Percentiles rank a stretch among this genome's conserved stretches.
Evolutionary conservation across 1,140 invertebrate genomes (phyloP).

Genomic region (Polypedilum vanderplanki): DNA sequence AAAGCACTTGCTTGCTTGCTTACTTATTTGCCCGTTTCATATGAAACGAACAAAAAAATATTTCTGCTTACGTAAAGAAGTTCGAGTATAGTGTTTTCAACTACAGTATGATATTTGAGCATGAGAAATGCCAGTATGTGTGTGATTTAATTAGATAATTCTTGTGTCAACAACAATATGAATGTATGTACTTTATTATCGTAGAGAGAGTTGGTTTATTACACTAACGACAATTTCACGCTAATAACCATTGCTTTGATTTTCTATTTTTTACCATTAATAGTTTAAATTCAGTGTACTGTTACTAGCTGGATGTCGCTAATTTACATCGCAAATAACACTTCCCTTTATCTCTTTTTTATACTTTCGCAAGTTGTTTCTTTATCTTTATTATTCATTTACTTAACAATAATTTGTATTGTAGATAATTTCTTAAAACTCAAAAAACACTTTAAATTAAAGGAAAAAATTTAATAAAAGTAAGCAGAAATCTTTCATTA

Average conservation of each 20-base stretch:
- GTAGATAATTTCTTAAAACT: no score
- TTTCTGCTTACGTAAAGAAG: slow-evolving; percentile 9
- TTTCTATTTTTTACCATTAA: no score
- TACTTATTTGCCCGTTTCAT: slow-evolving; percentile 3
- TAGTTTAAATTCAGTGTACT: no score
- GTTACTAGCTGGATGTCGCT: no score
- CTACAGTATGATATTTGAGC: background rate
- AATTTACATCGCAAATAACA: no score
- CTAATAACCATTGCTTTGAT: no score
- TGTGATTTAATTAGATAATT: slow-evolving; percentile 24
- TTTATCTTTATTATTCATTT: no score
- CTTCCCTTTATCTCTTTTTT: no score
- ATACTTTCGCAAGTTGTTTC: no score
- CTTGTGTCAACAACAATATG: slow-evolving; percentile 11
- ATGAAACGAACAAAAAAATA: background rate
- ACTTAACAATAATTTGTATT: no score
- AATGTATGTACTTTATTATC: background rate
- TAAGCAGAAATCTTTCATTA: background rate
- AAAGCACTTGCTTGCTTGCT: background rate
- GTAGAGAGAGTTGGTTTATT: background rate
- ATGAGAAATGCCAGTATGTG: background rate
- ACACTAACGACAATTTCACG: no score
- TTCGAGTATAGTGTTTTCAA: background rate
- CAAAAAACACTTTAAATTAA: background rate
- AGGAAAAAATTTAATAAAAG: background rate